Percentiles rank a stretch among this genome's conserved stretches.
phyloP scores from a whole-genome alignment of 2,113 vertebrate species.

The Hyperopisus bebe region DNA sequence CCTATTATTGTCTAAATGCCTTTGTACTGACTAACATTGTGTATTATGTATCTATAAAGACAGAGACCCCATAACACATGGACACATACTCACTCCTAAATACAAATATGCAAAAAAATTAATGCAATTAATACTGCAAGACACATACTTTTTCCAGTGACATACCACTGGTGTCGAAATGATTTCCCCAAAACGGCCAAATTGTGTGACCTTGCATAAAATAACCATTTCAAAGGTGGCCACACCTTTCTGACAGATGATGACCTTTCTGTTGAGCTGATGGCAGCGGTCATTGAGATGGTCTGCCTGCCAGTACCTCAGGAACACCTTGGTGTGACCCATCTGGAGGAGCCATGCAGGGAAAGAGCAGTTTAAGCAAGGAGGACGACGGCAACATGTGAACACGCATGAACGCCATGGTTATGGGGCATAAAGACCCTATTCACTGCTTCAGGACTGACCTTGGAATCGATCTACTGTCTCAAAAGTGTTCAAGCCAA shows the following conservation, averaged over 20 bases:
- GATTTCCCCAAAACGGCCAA: not conserved
- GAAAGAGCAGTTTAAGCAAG: not conserved
- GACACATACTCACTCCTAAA: not conserved
- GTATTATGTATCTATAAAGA: not conserved
- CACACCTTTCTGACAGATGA: slow-evolving; percentile 93
- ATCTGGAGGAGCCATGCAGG: slow-evolving; percentile 54
- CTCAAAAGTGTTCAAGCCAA: not conserved
- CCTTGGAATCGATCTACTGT: not conserved
- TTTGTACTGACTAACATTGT: not conserved
- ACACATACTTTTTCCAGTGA: not conserved
- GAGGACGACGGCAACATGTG: not conserved
- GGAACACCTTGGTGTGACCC: slow-evolving; percentile 81
- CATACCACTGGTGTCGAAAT: not conserved
- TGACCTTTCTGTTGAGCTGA: slow-evolving; percentile 79
- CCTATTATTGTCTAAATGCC: not conserved
- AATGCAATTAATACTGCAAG: not conserved
- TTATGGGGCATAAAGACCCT: not conserved
- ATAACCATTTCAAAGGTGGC: not conserved
- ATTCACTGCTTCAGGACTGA: not conserved
- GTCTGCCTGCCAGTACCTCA: slow-evolving; percentile 89
- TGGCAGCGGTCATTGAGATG: slow-evolving; percentile 83
- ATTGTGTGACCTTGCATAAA: not conserved
- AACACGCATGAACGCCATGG: not conserved
- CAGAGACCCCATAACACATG: not conserved
- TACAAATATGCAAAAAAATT: not conserved